These are phyloP conservation scores for Oxyura jamaicensis DNA, from an alignment of 2,113 vertebrate genomes.

Conservation along the genomic window DNA sequence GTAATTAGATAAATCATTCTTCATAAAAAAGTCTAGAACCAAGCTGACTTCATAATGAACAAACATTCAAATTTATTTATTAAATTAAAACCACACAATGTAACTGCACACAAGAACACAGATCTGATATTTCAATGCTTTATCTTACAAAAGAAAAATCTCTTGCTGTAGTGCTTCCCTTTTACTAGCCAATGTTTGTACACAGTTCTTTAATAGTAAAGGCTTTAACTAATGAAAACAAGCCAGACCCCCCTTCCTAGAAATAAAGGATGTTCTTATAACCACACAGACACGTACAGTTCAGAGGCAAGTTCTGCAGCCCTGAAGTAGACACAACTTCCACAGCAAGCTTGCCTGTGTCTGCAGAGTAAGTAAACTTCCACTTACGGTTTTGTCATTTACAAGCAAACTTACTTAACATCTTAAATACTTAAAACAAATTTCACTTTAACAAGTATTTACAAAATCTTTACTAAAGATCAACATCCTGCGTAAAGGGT, in stretches of 20 bases:
- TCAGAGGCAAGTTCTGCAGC: slow-evolving; percentile 45
- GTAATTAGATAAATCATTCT: background rate
- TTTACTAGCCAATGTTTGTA: slow-evolving; percentile 60
- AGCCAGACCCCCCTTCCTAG: slow-evolving; percentile 54
- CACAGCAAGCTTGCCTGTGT: slow-evolving; percentile 24
- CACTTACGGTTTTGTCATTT: slow-evolving; percentile 46
- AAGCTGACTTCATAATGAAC: background rate
- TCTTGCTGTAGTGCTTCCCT: slow-evolving; percentile 19
- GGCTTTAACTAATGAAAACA: slow-evolving; percentile 49
- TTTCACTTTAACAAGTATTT: slow-evolving; percentile 68
- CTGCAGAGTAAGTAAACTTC: slow-evolving; percentile 15
- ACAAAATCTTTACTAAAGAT: slow-evolving; percentile 72
- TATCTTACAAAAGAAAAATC: slow-evolving; percentile 45
- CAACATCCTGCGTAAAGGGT: slow-evolving; percentile 66
- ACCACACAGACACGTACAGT: slow-evolving; percentile 53
- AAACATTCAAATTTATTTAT: background rate
- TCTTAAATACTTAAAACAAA: slow-evolving; percentile 69
- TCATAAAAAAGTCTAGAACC: background rate
- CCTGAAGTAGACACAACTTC: slow-evolving; percentile 30
- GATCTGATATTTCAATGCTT: slow-evolving; percentile 1
- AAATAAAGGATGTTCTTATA: slow-evolving; percentile 31
- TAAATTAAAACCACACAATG: slow-evolving; percentile 67
- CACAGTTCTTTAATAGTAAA: slow-evolving; percentile 63
- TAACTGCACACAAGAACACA: slow-evolving; percentile 55
- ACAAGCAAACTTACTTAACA: slow-evolving; percentile 55